phyloP scores from a whole-genome alignment of 2,797 vertebrate species.

The Artibeus lituratus region DNA sequence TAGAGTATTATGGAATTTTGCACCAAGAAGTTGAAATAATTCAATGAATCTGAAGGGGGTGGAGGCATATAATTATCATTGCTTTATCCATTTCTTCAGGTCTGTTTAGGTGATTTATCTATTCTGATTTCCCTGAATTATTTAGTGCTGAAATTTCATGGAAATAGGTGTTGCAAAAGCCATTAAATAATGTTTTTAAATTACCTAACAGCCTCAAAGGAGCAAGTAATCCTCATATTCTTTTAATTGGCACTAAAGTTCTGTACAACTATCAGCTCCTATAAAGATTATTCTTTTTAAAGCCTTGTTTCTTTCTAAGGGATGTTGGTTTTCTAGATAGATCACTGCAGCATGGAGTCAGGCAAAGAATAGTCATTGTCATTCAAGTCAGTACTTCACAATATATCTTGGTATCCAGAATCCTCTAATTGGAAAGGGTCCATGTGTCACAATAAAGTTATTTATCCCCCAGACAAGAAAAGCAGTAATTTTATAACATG shows the following conservation, averaged over 20 bases:
- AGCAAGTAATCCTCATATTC: constrained; percentile 71
- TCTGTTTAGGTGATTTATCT: constrained; percentile 64
- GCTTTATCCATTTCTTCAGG: constrained; percentile 46
- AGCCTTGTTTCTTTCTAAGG: constrained; percentile 56
- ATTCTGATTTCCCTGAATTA: constrained; percentile 60
- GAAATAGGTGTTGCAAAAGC: constrained; percentile 67
- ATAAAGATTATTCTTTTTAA: constrained; percentile 70
- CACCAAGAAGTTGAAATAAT: constrained; percentile 39
- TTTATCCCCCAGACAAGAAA: constrained; percentile 28
- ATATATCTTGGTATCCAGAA: neutral
- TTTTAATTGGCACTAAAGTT: constrained; percentile 74
- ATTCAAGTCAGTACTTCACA: constrained; percentile 32
- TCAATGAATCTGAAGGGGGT: constrained; percentile 22
- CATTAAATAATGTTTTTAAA: constrained; percentile 76
- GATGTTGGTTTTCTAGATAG: constrained; percentile 63
- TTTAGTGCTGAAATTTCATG: constrained; percentile 59
- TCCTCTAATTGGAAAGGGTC: constrained; percentile 19
- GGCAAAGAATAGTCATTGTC: constrained; percentile 18
- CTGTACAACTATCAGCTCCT: constrained; percentile 61
- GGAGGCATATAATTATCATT: constrained; percentile 45
- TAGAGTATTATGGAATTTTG: constrained; percentile 24
- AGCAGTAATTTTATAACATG: neutral
- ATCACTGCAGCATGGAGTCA: constrained; percentile 26
- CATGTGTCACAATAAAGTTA: constrained; percentile 20
- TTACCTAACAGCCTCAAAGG: constrained; percentile 64